These are phyloP conservation scores for Lindbergichthys nudifrons DNA, from an alignment of 2,797 vertebrate species.

Conservation along the genomic window DNA sequence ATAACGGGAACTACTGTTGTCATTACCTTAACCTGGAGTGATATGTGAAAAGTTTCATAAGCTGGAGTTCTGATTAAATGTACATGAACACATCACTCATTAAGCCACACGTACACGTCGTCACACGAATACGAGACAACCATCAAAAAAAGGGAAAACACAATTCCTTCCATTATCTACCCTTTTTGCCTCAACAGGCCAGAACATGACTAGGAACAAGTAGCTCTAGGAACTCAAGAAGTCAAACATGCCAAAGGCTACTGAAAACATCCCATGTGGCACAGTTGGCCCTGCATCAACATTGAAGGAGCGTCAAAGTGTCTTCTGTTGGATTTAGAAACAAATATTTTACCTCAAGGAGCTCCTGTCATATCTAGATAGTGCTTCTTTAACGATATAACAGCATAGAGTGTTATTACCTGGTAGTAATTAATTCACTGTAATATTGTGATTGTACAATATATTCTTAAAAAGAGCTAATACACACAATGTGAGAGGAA, in stretches of 20 bases:
- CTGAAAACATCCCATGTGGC: constrained; percentile 19
- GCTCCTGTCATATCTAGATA: too few relatives aligned
- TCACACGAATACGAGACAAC: background rate
- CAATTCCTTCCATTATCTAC: background rate
- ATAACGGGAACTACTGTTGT: constrained; percentile 18
- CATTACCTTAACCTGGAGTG: constrained; percentile 7
- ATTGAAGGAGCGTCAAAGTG: background rate
- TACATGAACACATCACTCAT: too few relatives aligned
- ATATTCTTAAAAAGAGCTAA: background rate
- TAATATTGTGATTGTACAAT: background rate
- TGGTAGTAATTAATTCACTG: background rate
- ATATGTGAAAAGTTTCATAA: constrained; percentile 5
- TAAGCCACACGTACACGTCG: too few relatives aligned
- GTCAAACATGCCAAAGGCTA: constrained; percentile 16
- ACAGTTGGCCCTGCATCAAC: constrained; percentile 24
- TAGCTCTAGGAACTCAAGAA: background rate
- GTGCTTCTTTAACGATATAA: background rate
- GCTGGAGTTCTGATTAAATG: background rate
- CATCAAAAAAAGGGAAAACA: background rate
- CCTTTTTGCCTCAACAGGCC: too few relatives aligned
- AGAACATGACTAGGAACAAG: constrained; percentile 2
- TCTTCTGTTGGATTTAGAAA: constrained; percentile 2
- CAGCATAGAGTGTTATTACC: too few relatives aligned
- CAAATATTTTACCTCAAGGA: background rate
- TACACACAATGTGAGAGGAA: background rate